Conservation (phyloP, 2,113 vertebrate species). For the Eretmochelys imbricata region DNA sequence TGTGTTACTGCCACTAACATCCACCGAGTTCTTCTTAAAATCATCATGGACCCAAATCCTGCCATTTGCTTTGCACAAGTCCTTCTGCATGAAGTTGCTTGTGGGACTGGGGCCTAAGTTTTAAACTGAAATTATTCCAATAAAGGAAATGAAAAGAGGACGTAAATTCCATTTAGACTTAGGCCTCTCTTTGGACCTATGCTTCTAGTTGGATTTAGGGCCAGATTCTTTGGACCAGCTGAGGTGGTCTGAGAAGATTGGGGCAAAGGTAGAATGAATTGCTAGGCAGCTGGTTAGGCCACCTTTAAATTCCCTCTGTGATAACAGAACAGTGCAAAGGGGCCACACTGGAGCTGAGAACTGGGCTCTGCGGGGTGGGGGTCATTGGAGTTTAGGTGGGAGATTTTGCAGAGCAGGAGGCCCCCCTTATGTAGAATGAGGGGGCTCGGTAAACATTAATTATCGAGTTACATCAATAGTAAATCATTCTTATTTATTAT, state of each 20-base stretch:
- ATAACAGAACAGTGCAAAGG: not conserved
- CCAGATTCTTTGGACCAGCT: not conserved
- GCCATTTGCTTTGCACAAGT: not conserved
- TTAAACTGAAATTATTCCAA: not conserved
- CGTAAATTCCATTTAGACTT: fast-evolving
- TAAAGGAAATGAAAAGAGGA: not conserved
- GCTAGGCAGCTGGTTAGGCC: fast-evolving
- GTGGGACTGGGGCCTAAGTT: not conserved
- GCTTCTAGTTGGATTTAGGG: fast-evolving
- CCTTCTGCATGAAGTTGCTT: not conserved
- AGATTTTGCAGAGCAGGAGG: not conserved
- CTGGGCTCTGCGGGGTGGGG: fast-evolving
- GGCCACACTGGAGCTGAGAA: fast-evolving
- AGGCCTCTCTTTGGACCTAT: fast-evolving
- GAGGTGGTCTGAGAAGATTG: fast-evolving
- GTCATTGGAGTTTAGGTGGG: no score
- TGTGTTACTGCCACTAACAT: not conserved
- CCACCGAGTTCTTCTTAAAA: not conserved
- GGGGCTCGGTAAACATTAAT: fast-evolving
- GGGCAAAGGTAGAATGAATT: not conserved
- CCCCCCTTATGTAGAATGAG: not conserved
- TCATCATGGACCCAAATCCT: not conserved
- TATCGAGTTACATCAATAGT: fast-evolving
- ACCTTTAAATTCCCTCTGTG: fast-evolving
- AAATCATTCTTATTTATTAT: not conserved